Conservation (phyloP, 2,797 vertebrate species). For the Dromococcyx pavoninus region DNA sequence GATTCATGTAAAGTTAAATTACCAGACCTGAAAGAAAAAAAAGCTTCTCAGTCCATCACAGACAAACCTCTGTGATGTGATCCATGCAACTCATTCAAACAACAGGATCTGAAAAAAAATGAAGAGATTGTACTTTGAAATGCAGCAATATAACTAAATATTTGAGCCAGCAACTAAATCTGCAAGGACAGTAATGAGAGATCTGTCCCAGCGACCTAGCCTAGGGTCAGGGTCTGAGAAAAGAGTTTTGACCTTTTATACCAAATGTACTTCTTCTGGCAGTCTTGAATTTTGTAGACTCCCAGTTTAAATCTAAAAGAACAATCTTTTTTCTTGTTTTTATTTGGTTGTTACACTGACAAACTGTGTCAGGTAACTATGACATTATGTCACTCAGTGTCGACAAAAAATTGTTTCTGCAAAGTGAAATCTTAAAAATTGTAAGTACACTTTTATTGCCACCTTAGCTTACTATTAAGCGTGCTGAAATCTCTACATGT, state of each 20-base stretch:
- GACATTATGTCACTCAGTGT: not conserved
- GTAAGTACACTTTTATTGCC: not conserved
- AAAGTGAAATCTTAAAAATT: not conserved
- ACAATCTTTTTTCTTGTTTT: not conserved
- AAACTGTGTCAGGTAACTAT: not conserved
- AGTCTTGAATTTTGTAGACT: not conserved
- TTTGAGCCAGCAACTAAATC: not conserved
- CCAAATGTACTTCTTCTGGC: not conserved
- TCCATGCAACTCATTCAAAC: not conserved
- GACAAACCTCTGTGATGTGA: not conserved
- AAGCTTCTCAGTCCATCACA: not conserved
- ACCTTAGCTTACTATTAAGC: not conserved
- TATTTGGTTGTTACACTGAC: not conserved
- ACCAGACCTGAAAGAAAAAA: not conserved
- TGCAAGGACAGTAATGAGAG: not conserved
- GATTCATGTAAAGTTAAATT: not conserved
- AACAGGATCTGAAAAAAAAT: not conserved
- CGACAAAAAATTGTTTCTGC: not conserved
- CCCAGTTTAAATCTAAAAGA: not conserved
- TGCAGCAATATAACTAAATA: not conserved
- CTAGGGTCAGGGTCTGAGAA: not conserved
- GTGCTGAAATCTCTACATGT: not conserved
- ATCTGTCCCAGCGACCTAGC: not conserved
- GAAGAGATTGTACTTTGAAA: not conserved
- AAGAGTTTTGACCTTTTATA: not conserved